Conservation (phyloP, 2,797 vertebrate genomes). For the Onychomys torridus region DNA sequence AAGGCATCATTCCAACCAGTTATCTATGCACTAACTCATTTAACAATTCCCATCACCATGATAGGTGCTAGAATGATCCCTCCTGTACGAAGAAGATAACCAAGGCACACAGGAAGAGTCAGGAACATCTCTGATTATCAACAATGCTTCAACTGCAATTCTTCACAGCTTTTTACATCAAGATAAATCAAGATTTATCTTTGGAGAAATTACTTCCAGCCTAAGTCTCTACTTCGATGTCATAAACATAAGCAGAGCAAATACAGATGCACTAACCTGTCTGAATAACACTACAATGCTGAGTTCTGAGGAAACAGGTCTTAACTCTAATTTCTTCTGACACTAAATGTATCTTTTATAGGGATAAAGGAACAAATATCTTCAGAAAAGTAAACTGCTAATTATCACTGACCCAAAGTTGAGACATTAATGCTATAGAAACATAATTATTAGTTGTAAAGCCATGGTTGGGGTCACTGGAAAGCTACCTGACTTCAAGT, state of each 20-base stretch:
- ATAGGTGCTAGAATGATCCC: not conserved
- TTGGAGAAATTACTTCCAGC: slow-evolving; percentile 40
- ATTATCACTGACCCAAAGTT: not conserved
- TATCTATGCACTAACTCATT: not conserved
- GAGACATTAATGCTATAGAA: not conserved
- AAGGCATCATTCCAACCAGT: not conserved
- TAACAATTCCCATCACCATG: not conserved
- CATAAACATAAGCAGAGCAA: not conserved
- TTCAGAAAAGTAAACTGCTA: slow-evolving; percentile 44
- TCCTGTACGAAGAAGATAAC: slow-evolving; percentile 29
- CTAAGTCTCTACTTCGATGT: not conserved
- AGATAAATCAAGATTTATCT: not conserved
- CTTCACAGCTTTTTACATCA: not conserved
- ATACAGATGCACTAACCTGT: not conserved
- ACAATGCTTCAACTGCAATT: not conserved
- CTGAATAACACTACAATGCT: not conserved
- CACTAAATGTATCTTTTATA: not conserved
- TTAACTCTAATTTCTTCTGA: not conserved
- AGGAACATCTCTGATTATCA: not conserved
- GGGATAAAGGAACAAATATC: not conserved
- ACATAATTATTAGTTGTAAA: slow-evolving; percentile 43
- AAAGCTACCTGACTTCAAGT: not conserved
- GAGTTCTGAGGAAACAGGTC: not conserved
- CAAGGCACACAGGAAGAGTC: not conserved
- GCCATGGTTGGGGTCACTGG: not conserved